Conservation (phyloP, 1,140 invertebrate species). For the Trichomalopsis sarcophagae region DNA sequence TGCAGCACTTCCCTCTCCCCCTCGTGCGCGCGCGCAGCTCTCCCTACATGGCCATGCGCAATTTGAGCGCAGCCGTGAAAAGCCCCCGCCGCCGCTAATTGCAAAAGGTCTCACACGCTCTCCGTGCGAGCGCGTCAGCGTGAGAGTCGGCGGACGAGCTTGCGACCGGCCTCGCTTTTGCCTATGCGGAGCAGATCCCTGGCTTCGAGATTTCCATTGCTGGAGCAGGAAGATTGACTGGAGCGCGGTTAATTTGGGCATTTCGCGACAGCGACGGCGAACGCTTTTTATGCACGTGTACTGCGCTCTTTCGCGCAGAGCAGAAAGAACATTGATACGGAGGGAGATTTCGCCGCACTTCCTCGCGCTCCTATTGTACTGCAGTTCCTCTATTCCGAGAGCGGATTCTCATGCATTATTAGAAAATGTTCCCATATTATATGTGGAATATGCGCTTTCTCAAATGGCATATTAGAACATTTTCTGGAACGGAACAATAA, state of each 20-base stretch:
- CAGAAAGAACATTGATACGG: background rate
- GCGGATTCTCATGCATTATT: slow-evolving; percentile 2
- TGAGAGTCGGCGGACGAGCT: background rate
- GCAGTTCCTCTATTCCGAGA: background rate
- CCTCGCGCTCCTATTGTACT: background rate
- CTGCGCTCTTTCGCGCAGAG: too few species aligned
- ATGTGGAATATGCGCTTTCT: background rate
- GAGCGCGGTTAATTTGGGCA: too few species aligned
- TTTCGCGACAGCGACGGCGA: too few species aligned
- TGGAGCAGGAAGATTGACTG: too few species aligned
- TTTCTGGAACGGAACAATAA: slow-evolving; percentile 27
- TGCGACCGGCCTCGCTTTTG: background rate
- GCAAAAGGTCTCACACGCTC: slow-evolving; percentile 22
- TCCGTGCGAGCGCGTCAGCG: slow-evolving; percentile 6
- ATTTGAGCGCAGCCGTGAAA: slow-evolving; percentile 32
- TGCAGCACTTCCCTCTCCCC: background rate
- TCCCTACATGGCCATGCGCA: slow-evolving; percentile 25
- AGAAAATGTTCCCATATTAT: slow-evolving; percentile 18
- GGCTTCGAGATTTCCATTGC: too few species aligned
- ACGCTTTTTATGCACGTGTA: too few species aligned
- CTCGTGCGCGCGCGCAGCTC: background rate
- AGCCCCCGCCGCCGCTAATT: slow-evolving; percentile 28
- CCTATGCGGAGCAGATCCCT: too few species aligned
- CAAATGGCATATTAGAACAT: slow-evolving; percentile 5
- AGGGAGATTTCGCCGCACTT: background rate